A percentile compares a stretch with the other conserved stretches of the same genome.
Conservation (phyloP, 1,140 invertebrate species). For the Cyclargus thomasi region DNA sequence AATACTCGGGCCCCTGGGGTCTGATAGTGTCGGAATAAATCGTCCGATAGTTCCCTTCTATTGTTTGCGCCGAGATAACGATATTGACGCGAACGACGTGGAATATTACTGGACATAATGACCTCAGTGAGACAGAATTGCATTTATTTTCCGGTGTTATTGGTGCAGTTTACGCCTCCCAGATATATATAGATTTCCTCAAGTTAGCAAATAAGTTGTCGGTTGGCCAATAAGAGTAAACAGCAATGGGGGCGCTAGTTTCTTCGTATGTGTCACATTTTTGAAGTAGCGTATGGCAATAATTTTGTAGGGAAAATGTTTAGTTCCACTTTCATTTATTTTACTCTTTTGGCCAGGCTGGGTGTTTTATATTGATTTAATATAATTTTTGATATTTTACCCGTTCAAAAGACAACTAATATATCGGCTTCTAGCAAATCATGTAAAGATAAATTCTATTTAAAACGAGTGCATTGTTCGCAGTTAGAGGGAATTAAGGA, state of each 20-base stretch:
- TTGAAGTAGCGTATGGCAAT: too few relatives aligned
- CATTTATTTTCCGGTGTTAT: neutral
- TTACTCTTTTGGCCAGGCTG: too few relatives aligned
- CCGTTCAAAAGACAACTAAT: too few relatives aligned
- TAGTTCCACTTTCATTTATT: too few relatives aligned
- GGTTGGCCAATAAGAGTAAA: too few relatives aligned
- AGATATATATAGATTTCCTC: neutral
- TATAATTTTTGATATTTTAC: too few relatives aligned
- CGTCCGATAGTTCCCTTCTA: conserved; percentile 40
- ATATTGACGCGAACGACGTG: conserved; percentile 60
- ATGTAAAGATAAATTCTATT: neutral
- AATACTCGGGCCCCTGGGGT: conserved; percentile 39
- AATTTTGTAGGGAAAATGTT: too few relatives aligned
- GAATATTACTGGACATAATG: conserved; percentile 52
- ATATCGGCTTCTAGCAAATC: too few relatives aligned
- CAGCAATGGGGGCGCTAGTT: too few relatives aligned
- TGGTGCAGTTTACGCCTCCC: neutral
- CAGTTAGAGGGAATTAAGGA: neutral
- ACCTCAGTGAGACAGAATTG: neutral
- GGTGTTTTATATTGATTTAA: too few relatives aligned
- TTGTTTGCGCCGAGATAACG: conserved; percentile 66
- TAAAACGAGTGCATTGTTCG: neutral
- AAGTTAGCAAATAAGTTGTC: too few relatives aligned
- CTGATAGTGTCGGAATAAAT: conserved; percentile 54
- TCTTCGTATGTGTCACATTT: too few relatives aligned